Evolutionary conservation across 2,888 invertebrate species (phyloP).

Genomic region (Ditula angustiorana): DNA sequence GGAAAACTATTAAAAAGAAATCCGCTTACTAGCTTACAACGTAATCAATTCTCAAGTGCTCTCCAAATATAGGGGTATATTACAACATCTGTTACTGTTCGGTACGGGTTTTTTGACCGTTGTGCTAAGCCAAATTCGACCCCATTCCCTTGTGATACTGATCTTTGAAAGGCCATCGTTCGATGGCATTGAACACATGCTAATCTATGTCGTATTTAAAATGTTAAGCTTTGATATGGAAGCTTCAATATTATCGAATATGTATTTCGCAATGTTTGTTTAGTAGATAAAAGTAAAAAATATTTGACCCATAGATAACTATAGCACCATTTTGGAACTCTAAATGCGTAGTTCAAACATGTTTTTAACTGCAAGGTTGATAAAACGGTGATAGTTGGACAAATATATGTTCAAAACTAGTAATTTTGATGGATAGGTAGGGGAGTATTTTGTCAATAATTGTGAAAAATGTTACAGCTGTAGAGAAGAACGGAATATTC

Average conservation of each 20-base stretch:
- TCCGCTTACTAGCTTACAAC: conserved; percentile 73
- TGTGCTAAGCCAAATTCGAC: conserved; percentile 41
- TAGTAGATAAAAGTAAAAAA: not conserved
- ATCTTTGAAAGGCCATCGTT: conserved; percentile 37
- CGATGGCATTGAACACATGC: conserved; percentile 10
- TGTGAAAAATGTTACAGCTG: no score
- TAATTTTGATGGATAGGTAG: no score
- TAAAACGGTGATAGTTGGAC: no score
- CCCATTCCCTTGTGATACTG: conserved; percentile 41
- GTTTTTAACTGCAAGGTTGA: not conserved
- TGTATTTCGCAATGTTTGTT: conserved; percentile 21
- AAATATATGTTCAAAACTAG: no score
- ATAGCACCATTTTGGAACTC: not conserved
- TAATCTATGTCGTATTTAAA: conserved; percentile 38
- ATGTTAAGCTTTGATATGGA: conserved; percentile 20
- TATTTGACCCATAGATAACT: not conserved
- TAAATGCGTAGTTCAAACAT: not conserved
- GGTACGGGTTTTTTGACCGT: not conserved
- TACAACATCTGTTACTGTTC: conserved; percentile 73
- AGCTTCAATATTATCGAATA: conserved; percentile 21
- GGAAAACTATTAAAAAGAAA: conserved; percentile 78
- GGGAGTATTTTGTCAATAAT: no score
- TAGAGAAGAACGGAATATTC: no score
- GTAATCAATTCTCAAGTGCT: conserved; percentile 79
- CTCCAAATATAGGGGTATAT: conserved; percentile 72